Conservation (phyloP, 2,113 vertebrate species). For the Oreochromis aureus region DNA sequence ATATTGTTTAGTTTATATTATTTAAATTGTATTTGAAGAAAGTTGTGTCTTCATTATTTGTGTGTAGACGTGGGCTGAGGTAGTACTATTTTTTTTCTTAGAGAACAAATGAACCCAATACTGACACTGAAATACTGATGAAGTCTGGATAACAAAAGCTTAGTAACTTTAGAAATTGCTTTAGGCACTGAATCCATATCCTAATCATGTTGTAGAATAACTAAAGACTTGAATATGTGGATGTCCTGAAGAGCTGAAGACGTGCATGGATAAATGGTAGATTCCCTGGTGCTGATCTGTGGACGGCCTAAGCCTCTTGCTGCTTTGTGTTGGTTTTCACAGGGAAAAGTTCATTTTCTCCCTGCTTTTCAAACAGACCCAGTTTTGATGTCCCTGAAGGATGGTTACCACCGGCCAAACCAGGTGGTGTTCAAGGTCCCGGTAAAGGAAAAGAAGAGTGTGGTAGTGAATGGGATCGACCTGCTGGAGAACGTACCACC, state of each 20-base stretch:
- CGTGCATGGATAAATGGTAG: background rate
- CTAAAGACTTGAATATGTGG: background rate
- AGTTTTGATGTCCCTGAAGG: slow-evolving; percentile 92
- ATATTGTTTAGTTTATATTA: background rate
- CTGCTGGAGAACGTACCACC: slow-evolving; percentile 93
- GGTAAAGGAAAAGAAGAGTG: slow-evolving; percentile 85
- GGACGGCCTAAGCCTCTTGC: background rate
- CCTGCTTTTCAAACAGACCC: slow-evolving; percentile 75
- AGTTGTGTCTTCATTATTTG: rapidly evolving
- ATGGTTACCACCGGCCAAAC: slow-evolving; percentile 84
- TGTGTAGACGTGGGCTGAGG: background rate
- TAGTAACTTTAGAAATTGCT: background rate
- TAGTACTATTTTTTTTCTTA: background rate
- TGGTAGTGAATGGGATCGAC: slow-evolving; percentile 92
- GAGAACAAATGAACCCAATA: background rate
- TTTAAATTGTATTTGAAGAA: background rate
- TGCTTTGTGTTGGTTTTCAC: background rate
- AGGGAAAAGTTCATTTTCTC: background rate
- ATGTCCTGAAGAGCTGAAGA: background rate
- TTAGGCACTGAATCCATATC: background rate
- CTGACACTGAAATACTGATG: background rate
- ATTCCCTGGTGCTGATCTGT: background rate
- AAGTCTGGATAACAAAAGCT: background rate
- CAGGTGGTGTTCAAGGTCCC: slow-evolving; percentile 90
- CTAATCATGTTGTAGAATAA: background rate